Evolutionary conservation across 2,888 invertebrate genomes (phyloP).

Genomic region (Crocallis elinguaria): DNA sequence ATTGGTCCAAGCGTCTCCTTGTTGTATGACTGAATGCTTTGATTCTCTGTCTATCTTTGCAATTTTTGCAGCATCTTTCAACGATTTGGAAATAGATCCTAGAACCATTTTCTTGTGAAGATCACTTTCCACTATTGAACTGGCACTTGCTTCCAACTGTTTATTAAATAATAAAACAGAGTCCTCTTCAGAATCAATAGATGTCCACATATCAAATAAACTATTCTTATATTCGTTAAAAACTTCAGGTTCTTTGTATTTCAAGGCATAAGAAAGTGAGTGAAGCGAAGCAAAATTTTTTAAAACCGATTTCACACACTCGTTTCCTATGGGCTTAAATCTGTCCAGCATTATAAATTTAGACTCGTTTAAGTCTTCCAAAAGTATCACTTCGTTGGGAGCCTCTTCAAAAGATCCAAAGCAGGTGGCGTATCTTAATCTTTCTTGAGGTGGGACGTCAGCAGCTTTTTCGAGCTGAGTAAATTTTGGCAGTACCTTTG

Average conservation of each 20-base stretch:
- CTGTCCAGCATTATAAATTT: slow-evolving; percentile 48
- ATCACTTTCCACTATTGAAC: slow-evolving; percentile 28
- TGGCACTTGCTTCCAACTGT: slow-evolving; percentile 18
- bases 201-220: slow-evolving; percentile 33
- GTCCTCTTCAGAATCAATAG: slow-evolving; percentile 1
- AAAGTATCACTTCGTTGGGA: slow-evolving; percentile 51
- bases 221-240: slow-evolving; percentile 33
- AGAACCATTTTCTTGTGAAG: slow-evolving; percentile 26
- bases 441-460: slow-evolving; percentile 42
- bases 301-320: slow-evolving; percentile 43
- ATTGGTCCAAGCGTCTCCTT: slow-evolving; percentile 57
- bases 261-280: slow-evolving; percentile 48
- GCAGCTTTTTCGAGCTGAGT: slow-evolving; percentile 41
- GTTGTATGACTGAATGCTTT: slow-evolving; percentile 46
- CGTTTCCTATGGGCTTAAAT: slow-evolving; percentile 40
- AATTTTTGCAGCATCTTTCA: slow-evolving; percentile 21
- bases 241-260: slow-evolving; percentile 40
- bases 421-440: slow-evolving; percentile 45
- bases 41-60: slow-evolving; percentile 33
- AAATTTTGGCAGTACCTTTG: slow-evolving; percentile 46
- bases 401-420: slow-evolving; percentile 45
- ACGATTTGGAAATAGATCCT: slow-evolving; percentile 12
- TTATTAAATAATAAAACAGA: slow-evolving; percentile 9
- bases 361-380: slow-evolving; percentile 50
- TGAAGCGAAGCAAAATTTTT: slow-evolving; percentile 50